Base-by-base conservation (phyloP, 2,113 vertebrate species). In the Gambusia holbrooki region DNA sequence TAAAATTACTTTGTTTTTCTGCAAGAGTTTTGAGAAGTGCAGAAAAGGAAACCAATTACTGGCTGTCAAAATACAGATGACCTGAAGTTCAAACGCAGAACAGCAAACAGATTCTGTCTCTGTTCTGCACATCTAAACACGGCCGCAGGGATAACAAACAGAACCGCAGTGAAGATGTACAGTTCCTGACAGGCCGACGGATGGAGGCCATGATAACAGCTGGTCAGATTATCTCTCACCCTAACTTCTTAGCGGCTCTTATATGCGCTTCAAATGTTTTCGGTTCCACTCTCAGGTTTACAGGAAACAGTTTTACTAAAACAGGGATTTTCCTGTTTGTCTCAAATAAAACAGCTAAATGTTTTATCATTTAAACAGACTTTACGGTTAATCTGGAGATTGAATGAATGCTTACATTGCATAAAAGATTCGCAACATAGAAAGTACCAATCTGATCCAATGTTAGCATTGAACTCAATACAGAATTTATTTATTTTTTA, bases 1-100 rank as follows among this genome's bases (percentile, higher is more conserved):
- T 84, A 92, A 92, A 93, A 93, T 92, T 90, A 86, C 84, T 90
- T 92, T 92, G 87, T 45, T 15, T 87, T 33, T 33, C 84, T 84
- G 72, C 82, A 74, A 78, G 66, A 85, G 90, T 85, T 91, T 87
- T 84, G 82, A 91, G 82, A 88, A 64, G 63, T 86, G 81, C 63
- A 71, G 83, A 82, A 89, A 93, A 88, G 88, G 91, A 92, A 94
- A 92, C 89, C 92, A 93, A 94, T 94, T 92, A 93, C 84, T 76
- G 82, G 73, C 88, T 90, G 89, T 92, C 91, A 92, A 89, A 89
- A 89, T 69, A 86, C 81, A 88, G 88, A 89, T 87, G 85, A 93
- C 87, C 92, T 85, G 79, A 29, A 83, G 82, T 89, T 72, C 80
- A 89, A 91, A 91, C 81, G 89, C 74, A 82, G 84, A 84, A 81